Conservation (phyloP, 92 coral and sea anemone genomes). For the Blastomussa wellsi region DNA sequence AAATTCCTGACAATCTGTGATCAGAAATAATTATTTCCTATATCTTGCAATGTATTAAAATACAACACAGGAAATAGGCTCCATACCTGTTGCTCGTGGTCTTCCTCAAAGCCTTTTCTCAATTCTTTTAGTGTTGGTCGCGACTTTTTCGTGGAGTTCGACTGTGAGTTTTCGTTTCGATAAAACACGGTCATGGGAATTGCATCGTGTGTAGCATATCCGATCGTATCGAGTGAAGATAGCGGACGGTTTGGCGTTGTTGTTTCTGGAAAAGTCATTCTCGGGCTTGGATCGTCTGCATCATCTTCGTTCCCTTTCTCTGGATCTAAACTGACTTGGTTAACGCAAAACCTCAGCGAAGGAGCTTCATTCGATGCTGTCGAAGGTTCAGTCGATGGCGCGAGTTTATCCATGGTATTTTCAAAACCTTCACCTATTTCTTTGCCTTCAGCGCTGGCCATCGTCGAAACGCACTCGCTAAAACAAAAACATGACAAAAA, state of each 20-base stretch:
- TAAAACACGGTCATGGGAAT: conserved; percentile 98
- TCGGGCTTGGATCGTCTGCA: conserved; percentile 15
- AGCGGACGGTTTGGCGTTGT: conserved; percentile 46
- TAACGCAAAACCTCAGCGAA: conserved; percentile 31
- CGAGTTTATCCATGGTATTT: conserved; percentile 3
- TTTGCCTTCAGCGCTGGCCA: conserved; percentile 10
- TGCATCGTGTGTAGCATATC: conserved; percentile 97
- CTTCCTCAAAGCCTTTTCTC: conserved; percentile 94
- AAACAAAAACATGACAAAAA: conserved; percentile 27
- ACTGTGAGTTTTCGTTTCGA: conserved; percentile 83
- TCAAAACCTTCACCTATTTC: conserved; percentile 9
- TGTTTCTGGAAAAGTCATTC: conserved; percentile 35
- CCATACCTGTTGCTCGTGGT: conserved; percentile 82
- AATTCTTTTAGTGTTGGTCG: conserved; percentile 92
- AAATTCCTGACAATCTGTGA: not conserved
- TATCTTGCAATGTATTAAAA: not conserved
- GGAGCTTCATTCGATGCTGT: conserved; percentile 3
- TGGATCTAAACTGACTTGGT: conserved; percentile 31
- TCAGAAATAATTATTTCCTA: conserved; percentile 3
- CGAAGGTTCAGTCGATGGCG: conserved; percentile 1
- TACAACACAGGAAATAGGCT: conserved; percentile 16
- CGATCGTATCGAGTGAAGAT: conserved; percentile 70
- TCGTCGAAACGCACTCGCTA: conserved; percentile 8
- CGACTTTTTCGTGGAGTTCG: conserved; percentile 57
- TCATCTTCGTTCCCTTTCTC: not conserved